Evolutionary conservation across 2,113 vertebrate species (phyloP), one percentile per base, ranked within the genome.

Genomic region (Alligator sinensis): DNA sequence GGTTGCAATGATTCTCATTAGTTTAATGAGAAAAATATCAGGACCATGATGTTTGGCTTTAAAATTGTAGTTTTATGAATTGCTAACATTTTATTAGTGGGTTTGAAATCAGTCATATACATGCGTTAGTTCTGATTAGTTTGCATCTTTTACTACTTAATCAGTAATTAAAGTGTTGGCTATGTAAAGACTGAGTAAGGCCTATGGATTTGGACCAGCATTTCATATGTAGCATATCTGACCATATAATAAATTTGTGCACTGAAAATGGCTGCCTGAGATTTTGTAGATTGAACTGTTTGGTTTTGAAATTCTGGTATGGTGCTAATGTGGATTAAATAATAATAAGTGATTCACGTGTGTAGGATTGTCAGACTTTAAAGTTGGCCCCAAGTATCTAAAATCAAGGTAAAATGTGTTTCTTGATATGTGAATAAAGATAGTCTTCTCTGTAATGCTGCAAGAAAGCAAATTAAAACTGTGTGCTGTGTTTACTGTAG

Each of bases 331-430:
- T 74, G 12, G 70, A 74, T 74, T 74, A 24, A 30, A 74, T 38
- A 38, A 38, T 47, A 38, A 38, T 62, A 17, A 38, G 12, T 6
- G 38, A 63, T 27, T 59, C 6, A 17, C 11, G 19, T 38, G 24
- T 63, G 11, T 47, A 38, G 34, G 78, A 62, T 61, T 63, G 59
- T 61, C 59, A 70, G 17, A 10, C 9, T 34, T 22, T 6, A 74
- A 74, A 74, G 18, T 47, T 24, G 19, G 9, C 58, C 54, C 15
- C 3, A 2, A 0, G 0, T 30, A 55, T 66, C 79, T 76, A n/a
- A 58, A 82, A 61, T 78, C 60, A 76, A 47, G 64, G 7, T 64
- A 63, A 25, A 82, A 9, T 54, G 34, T 60, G 89, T 90, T 72
- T 79, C 18, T 19, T 57, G 34, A 13, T 7, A 17, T 4, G 72